phyloP scores from a whole-genome alignment of 2,113 vertebrate genomes.

The Cyphomyrus discorhynchus region DNA sequence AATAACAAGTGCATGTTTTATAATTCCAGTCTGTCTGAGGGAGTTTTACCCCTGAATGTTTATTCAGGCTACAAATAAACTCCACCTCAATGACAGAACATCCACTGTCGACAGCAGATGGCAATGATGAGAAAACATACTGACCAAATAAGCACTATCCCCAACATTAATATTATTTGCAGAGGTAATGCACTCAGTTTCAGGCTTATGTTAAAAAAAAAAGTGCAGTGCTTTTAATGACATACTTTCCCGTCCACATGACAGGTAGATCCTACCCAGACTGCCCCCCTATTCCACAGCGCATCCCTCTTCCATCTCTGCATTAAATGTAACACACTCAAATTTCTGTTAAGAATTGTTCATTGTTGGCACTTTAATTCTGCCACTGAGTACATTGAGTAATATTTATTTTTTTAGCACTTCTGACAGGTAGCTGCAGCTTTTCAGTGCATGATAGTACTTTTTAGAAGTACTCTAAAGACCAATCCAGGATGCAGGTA shows the following conservation, averaged over 20 bases:
- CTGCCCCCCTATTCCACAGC: neutral
- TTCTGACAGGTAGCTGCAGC: neutral
- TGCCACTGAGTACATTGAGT: neutral
- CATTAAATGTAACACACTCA: slow-evolving; percentile 10
- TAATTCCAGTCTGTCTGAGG: slow-evolving; percentile 49
- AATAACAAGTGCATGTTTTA: slow-evolving; percentile 55
- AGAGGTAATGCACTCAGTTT: slow-evolving; percentile 29
- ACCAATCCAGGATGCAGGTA: neutral
- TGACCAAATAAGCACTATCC: slow-evolving; percentile 30
- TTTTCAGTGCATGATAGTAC: neutral
- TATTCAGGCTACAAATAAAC: slow-evolving; percentile 64
- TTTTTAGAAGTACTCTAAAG: neutral
- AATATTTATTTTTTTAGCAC: neutral
- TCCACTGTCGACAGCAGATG: slow-evolving; percentile 56
- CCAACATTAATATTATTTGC: slow-evolving; percentile 46
- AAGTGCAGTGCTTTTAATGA: slow-evolving; percentile 19
- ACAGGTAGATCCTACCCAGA: slow-evolving; percentile 15
- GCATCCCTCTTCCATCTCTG: neutral
- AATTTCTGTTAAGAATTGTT: neutral
- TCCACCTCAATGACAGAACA: slow-evolving; percentile 54
- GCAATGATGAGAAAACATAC: slow-evolving; percentile 42
- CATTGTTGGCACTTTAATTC: slow-evolving; percentile 4
- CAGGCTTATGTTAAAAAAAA: slow-evolving; percentile 19
- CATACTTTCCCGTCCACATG: slow-evolving; percentile 6
- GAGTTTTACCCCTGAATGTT: slow-evolving; percentile 59